Conservation (phyloP, 1,140 invertebrate species). For the Microvelia longipes region DNA sequence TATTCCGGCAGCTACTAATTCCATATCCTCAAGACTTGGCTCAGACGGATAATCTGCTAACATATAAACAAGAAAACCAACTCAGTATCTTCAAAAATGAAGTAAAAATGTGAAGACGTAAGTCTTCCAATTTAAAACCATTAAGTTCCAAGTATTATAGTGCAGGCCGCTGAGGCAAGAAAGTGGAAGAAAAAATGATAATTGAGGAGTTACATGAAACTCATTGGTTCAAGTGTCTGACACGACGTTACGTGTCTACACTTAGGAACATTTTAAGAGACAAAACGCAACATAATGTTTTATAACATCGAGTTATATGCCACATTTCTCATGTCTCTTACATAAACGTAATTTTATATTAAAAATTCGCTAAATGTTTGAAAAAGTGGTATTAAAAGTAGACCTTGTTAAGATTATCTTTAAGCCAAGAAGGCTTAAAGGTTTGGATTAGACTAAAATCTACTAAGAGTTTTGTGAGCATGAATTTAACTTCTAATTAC, state of each 20-base stretch:
- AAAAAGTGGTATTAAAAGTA: not conserved
- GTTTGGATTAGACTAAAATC: too few relatives aligned
- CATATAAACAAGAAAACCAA: not conserved
- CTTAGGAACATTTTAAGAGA: too few relatives aligned
- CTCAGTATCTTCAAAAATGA: not conserved
- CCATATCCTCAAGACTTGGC: constrained; percentile 21
- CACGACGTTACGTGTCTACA: too few relatives aligned
- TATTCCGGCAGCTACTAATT: constrained; percentile 11
- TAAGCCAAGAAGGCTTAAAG: too few relatives aligned
- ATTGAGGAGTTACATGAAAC: not conserved
- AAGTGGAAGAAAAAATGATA: not conserved
- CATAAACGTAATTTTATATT: not conserved
- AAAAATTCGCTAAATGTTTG: not conserved
- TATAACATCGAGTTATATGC: too few relatives aligned
- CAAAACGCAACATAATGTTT: too few relatives aligned
- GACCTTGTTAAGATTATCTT: not conserved
- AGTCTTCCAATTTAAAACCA: too few relatives aligned
- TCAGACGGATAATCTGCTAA: constrained; percentile 19
- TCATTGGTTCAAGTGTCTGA: too few relatives aligned
- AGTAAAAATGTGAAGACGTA: not conserved
- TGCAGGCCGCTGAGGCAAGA: not conserved
- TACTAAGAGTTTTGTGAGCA: too few relatives aligned
- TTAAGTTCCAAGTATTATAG: too few relatives aligned
- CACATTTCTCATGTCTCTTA: too few relatives aligned
- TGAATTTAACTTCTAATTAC: not conserved